Base-by-base conservation (phyloP, 1,140 invertebrate genomes). In the Caenorhabditis latens region DNA sequence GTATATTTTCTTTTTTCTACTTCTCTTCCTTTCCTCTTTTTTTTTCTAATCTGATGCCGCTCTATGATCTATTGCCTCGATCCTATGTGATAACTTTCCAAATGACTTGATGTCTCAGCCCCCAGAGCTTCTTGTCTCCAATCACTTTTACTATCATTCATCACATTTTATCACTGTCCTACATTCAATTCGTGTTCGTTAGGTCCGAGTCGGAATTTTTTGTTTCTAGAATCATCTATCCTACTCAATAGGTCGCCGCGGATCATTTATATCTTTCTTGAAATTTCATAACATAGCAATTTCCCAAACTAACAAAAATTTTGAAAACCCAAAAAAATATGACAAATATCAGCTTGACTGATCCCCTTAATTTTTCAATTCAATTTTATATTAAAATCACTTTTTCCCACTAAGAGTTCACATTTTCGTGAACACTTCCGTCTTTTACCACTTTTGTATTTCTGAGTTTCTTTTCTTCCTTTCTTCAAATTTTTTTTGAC, bases 11-110 rank as follows among this genome's bases (percentile, higher is more conserved):
- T 40, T 19, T 71, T 24, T 43, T 71, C 24, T 14, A 6, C 14
- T 24, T 63, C 61, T 32, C 21, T 2, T 40, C 32, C 46, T n/a
- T n/a, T n/a, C n/a, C 2, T 50, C 40, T 79, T 9, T 3, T 50
- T 79, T n/a, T 11, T 50, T 19, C n/a, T 79, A 4, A 4, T 43
- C 71, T 79, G 71, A 50, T 79, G 43, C 71, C 71, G 43, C 71
- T 79, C 13, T 79, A 79, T 79, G 71, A 79, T 79, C 71, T 79
- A 79, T 79, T 43, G 43, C n/a, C n/a, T 43, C 43, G 46, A 79
- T 79, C 24, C n/a, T 79, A 79, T 79, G 71, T 79, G 71, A 79
- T 79, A 53, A 79, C 71, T 79, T 50, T 50, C 46, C 19, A 24
- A 50, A 50, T 24, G 21, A 79, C 40, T 14, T 9, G 43, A 48